Evolutionary conservation across 1,140 invertebrate species (phyloP).

Genomic region (Nasonia vitripennis): DNA sequence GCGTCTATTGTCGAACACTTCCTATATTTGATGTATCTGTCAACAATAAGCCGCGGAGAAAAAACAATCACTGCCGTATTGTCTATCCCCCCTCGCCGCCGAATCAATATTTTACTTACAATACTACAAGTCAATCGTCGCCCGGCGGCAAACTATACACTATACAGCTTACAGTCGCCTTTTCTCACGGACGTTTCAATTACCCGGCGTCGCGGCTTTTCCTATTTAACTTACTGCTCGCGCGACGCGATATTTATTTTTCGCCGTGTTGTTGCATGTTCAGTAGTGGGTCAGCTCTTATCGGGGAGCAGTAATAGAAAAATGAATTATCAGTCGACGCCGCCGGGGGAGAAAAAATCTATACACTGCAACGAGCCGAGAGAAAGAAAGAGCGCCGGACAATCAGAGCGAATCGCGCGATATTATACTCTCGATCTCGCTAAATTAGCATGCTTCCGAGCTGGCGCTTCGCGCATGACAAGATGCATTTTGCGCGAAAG

Average conservation of each 20-base stretch:
- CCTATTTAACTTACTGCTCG: neutral
- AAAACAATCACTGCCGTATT: neutral
- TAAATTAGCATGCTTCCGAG: conserved; percentile 67
- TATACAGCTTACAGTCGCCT: neutral
- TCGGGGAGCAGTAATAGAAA: too few species aligned
- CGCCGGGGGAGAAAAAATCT: neutral
- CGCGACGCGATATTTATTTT: neutral
- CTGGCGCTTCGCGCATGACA: conserved; percentile 49
- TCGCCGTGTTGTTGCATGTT: neutral
- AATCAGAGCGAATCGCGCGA: conserved; percentile 62
- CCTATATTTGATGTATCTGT: too few species aligned
- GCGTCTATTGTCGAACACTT: too few species aligned
- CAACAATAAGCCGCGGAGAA: too few species aligned
- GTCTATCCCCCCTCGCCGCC: neutral
- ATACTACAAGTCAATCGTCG: too few species aligned
- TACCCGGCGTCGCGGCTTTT: neutral
- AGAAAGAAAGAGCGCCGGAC: neutral
- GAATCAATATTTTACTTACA: neutral
- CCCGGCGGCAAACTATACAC: too few species aligned
- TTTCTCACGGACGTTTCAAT: neutral
- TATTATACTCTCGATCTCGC: conserved; percentile 66
- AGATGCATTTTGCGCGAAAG: neutral
- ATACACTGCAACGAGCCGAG: neutral
- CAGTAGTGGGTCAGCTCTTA: too few species aligned
- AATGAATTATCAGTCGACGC: neutral